Evolutionary conservation across 2,113 vertebrate species (phyloP).

Genomic region (Hemiscyllium ocellatum): DNA sequence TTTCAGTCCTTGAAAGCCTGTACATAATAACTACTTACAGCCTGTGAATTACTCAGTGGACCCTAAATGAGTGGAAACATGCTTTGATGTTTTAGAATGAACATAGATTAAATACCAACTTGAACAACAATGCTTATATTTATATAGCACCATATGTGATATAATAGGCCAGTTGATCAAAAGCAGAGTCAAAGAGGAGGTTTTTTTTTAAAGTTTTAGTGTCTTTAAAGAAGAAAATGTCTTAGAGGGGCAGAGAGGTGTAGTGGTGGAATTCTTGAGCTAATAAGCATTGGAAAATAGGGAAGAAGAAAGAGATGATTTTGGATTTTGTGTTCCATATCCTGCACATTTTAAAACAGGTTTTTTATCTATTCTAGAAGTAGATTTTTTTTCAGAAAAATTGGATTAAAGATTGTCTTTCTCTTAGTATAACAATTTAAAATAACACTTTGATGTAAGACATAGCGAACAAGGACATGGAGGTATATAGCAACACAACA

Average conservation of each 20-base stretch:
- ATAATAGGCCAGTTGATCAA: background rate
- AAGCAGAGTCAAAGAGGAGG: background rate
- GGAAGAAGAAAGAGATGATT: background rate
- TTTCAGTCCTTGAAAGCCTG: background rate
- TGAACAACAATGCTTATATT: background rate
- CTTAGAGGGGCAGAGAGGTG: background rate
- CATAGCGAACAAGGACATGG: background rate
- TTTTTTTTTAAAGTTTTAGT: background rate
- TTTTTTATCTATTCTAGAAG: background rate
- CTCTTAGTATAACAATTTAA: background rate
- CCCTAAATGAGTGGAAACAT: slow-evolving; percentile 2
- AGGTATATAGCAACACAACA: background rate
- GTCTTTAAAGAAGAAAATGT: background rate
- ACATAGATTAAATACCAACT: background rate
- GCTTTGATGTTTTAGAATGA: background rate
- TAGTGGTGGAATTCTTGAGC: background rate
- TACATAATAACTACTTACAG: slow-evolving; percentile 31
- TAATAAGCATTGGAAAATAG: background rate
- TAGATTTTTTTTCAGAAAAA: background rate
- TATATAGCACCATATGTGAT: background rate
- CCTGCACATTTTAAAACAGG: background rate
- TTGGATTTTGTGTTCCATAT: background rate
- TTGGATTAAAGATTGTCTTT: background rate
- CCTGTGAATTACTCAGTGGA: slow-evolving; percentile 18
- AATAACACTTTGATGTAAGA: background rate